phyloP scores from a whole-genome alignment of 64 coral and sea anemone species.

The Porites australiensis region DNA sequence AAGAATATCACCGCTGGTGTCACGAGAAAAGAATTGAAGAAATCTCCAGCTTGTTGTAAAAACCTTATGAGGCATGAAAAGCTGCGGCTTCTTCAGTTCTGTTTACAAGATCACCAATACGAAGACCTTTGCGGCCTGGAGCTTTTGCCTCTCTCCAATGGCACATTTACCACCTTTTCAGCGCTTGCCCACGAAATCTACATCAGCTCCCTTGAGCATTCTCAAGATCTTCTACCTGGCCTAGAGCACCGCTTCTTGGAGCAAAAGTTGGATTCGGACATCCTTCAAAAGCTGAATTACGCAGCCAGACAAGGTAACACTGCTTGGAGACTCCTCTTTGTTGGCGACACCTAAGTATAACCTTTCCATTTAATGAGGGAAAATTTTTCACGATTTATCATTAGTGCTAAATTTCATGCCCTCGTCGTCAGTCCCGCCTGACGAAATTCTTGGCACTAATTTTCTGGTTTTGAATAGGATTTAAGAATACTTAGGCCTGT shows the following conservation, averaged over 20 bases:
- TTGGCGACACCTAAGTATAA: too few species aligned
- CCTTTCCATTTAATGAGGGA: too few species aligned
- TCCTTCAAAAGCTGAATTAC: constrained; percentile 28
- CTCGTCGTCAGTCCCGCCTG: too few species aligned
- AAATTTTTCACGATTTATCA: too few species aligned
- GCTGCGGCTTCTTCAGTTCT: constrained; percentile 57
- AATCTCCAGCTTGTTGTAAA: not conserved
- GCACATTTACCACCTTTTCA: constrained; percentile 31
- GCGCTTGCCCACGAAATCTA: constrained; percentile 2
- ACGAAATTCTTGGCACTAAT: too few species aligned
- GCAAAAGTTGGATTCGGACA: not conserved
- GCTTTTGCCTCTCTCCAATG: constrained; percentile 67
- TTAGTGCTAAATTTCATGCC: too few species aligned
- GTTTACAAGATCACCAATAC: constrained; percentile 57
- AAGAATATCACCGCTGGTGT: constrained; percentile 42
- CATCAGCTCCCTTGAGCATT: constrained; percentile 61
- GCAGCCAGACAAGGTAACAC: constrained; percentile 43
- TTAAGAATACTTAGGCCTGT: too few species aligned
- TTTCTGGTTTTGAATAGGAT: too few species aligned
- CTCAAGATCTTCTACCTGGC: constrained; percentile 55
- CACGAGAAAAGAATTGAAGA: constrained; percentile 50
- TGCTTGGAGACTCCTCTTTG: too few species aligned
- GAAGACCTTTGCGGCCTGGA: constrained; percentile 47
- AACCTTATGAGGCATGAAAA: constrained; percentile 28
- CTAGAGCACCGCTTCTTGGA: constrained; percentile 51